These are phyloP conservation scores for Catharus fuscescens DNA, from an alignment of 2,113 vertebrate genomes.

Conservation along the genomic window DNA sequence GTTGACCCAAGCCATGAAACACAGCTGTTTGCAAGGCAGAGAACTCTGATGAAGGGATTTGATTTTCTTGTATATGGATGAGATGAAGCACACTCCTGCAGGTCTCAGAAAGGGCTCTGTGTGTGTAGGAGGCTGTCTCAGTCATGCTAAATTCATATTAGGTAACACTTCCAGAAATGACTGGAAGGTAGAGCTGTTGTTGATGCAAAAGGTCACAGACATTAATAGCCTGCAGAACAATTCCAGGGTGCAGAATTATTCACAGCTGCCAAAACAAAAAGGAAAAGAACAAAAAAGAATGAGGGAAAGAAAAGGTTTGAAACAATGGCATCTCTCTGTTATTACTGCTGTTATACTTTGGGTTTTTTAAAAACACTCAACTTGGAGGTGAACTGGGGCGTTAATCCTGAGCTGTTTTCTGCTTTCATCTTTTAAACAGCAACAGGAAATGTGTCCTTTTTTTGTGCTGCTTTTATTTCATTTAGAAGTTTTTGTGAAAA, in stretches of 20 bases:
- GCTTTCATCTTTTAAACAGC: not conserved
- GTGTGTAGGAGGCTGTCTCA: not conserved
- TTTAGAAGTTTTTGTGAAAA: not conserved
- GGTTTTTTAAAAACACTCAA: not conserved
- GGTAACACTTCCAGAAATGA: conserved; percentile 19
- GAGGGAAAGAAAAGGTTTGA: not conserved
- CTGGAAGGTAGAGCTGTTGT: not conserved
- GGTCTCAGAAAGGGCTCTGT: not conserved
- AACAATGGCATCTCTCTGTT: not conserved
- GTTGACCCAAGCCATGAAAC: not conserved
- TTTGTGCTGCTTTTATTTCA: not conserved
- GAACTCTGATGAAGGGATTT: not conserved
- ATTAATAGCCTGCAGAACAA: conserved; percentile 25
- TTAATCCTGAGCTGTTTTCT: conserved; percentile 7
- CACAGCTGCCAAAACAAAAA: conserved; percentile 33
- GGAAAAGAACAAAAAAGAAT: not conserved
- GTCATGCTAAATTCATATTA: conserved; percentile 19
- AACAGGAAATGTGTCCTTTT: not conserved
- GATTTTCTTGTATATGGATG: not conserved
- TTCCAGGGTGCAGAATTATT: conserved; percentile 24
- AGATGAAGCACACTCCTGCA: not conserved
- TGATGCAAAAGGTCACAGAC: conserved; percentile 46
- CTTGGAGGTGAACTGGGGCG: fast-evolving
- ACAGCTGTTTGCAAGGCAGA: not conserved
- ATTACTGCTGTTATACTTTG: not conserved